phyloP scores from a whole-genome alignment of 2,888 invertebrate genomes.

The Agriopis marginaria region DNA sequence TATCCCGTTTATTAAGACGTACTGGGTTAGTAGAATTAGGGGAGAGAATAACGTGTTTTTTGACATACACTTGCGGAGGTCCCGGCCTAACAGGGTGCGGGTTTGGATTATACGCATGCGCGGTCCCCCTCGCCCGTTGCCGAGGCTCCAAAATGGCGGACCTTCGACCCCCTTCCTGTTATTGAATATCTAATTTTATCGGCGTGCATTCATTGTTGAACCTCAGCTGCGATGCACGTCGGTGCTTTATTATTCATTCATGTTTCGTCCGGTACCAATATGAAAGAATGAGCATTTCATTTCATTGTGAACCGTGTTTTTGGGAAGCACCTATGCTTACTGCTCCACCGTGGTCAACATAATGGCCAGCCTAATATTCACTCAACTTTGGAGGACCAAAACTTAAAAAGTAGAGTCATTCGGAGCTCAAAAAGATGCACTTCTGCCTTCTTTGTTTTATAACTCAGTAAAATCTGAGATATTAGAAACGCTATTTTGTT shows the following conservation, averaged over 20 bases:
- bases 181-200: constrained; percentile 86
- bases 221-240: constrained; percentile 63
- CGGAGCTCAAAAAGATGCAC: too few relatives aligned
- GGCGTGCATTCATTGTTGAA: constrained; percentile 76
- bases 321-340: too few relatives aligned
- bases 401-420: too few relatives aligned
- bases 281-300: not conserved
- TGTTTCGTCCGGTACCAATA: constrained; percentile 21
- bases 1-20: constrained; percentile 76
- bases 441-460: too few relatives aligned
- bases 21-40: constrained; percentile 83
- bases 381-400: too few relatives aligned
- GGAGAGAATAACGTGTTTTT: constrained; percentile 85
- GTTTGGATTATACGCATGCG: constrained; percentile 76
- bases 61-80: constrained; percentile 80
- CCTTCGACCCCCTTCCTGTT: constrained; percentile 80
- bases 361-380: too few relatives aligned
- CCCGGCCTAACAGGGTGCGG: constrained; percentile 83
- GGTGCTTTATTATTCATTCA: constrained; percentile 56
- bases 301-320: not conserved
- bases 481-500: too few relatives aligned
- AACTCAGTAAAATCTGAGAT: too few relatives aligned
- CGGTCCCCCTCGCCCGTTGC: constrained; percentile 74
- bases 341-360: too few relatives aligned
- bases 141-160: constrained; percentile 83